Base-by-base conservation (phyloP, 2,888 invertebrate species). In the Drosophila tripunctata region DNA sequence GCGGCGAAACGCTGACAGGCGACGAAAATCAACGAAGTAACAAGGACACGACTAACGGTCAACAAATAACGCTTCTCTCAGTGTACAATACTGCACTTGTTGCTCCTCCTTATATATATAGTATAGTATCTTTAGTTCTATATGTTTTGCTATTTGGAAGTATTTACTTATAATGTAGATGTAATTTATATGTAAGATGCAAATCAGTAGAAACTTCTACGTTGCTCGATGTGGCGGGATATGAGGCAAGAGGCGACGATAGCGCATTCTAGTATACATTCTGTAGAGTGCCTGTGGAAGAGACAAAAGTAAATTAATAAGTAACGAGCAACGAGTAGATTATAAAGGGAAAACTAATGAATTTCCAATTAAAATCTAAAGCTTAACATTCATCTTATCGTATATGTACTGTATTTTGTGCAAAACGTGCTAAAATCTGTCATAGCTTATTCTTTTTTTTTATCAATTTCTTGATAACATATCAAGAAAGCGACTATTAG, bases 1-100 rank as follows among this genome's bases (percentile, higher is more conserved):
- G 78, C 83, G 77, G 57, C 73, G n/a, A 58, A 83, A 79, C 83
- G 69, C 81, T 75, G 81, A 88, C 79, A 76, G 67, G 79, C 75
- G 84, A 81, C 87, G 85, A 84, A 77, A 70, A 43, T 35, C 67
- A 72, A 82, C 83, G 85, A 87, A 76, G 84, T 61, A 80, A 88
- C 88, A 86, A 84, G 83, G n/a, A n/a, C n/a, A 69, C 81, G 77
- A 75, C 66, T 54, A 64, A 44, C 74, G 72, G 54, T 31, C 63
- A 51, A 14, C 45, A 51, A 62, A 64, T 54, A n/a, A 55, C 43
- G 41, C 30, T 67, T 68, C 57, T 45, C 63, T 62, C 52, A 48
- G 48, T 68, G 75, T 68, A 15, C 31, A 7, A 8, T 21, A 33
- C 31, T 57, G 7, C 15, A 48, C 65, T 60, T 57, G 51, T 48